These are phyloP conservation scores for Buphagus erythrorhynchus DNA, from an alignment of 2,797 vertebrate genomes.

Conservation along the genomic window DNA sequence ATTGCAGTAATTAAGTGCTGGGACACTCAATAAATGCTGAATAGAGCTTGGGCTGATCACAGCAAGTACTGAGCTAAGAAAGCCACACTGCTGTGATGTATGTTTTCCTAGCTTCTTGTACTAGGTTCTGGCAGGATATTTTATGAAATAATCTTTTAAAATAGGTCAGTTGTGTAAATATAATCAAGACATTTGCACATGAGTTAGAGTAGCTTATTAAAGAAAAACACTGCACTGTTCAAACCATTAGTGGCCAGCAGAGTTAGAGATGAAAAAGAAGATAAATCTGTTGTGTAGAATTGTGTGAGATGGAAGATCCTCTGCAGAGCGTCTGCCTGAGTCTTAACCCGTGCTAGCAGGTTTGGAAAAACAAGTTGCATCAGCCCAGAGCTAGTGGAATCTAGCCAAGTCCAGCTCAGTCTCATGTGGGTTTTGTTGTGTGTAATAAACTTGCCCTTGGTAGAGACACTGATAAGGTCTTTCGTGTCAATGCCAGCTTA, in stretches of 20 bases:
- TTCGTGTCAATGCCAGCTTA: background rate
- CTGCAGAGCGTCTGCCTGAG: background rate
- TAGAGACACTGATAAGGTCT: background rate
- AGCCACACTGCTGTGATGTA: fast-evolving
- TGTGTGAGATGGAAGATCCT: background rate
- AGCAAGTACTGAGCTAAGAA: background rate
- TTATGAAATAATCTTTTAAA: constrained; percentile 12
- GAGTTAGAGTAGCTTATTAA: background rate
- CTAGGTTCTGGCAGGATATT: background rate
- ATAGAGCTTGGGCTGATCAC: background rate
- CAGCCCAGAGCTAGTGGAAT: background rate
- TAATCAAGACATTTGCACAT: background rate
- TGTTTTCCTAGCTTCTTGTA: background rate
- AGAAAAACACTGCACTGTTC: background rate
- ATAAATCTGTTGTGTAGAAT: background rate
- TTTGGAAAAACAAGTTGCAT: background rate
- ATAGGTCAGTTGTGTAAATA: background rate
- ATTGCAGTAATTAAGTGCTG: background rate
- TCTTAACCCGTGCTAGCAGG: background rate
- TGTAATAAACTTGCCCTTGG: background rate
- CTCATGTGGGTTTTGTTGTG: background rate
- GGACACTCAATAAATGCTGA: fast-evolving
- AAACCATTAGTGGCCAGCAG: background rate
- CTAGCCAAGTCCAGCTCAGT: background rate
- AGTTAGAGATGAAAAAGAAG: background rate